These are phyloP conservation scores for Alentia gelatinosa DNA, from an alignment of 2,888 invertebrate species.

Conservation along the genomic window DNA sequence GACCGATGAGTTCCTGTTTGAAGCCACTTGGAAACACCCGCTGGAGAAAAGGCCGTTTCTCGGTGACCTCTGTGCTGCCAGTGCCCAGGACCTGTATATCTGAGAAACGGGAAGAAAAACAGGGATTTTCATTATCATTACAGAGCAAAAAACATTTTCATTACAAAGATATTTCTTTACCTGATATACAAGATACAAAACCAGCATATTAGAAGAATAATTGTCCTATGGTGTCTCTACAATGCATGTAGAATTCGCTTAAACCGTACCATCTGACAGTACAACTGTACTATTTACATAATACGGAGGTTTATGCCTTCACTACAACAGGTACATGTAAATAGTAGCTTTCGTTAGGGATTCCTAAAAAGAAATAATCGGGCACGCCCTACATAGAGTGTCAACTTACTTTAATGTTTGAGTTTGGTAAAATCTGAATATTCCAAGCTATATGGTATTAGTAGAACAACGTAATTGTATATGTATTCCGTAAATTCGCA, in stretches of 20 bases:
- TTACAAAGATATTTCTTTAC: not conserved
- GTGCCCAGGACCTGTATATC: not conserved
- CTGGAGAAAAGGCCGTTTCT: not conserved
- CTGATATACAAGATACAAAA: not conserved
- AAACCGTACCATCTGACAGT: not conserved
- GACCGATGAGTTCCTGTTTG: conserved; percentile 19
- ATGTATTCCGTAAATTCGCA: too few relatives aligned
- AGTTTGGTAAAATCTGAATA: too few relatives aligned
- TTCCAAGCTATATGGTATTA: too few relatives aligned
- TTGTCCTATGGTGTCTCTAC: too few relatives aligned
- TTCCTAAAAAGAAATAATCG: too few relatives aligned
- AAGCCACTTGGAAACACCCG: conserved; percentile 12
- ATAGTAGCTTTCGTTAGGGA: too few relatives aligned
- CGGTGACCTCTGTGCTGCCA: not conserved
- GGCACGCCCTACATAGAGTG: too few relatives aligned
- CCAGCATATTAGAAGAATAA: not conserved
- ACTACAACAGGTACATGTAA: too few relatives aligned
- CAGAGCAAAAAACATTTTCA: not conserved
- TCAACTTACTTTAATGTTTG: too few relatives aligned
- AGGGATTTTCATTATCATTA: not conserved
- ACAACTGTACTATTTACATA: not conserved
- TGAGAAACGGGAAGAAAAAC: not conserved
- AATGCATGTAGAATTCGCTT: too few relatives aligned
- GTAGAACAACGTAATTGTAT: too few relatives aligned
- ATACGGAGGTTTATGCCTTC: too few relatives aligned